Conservation (phyloP, 2,888 invertebrate species). For the Spatulosminthurus flaviceps region DNA sequence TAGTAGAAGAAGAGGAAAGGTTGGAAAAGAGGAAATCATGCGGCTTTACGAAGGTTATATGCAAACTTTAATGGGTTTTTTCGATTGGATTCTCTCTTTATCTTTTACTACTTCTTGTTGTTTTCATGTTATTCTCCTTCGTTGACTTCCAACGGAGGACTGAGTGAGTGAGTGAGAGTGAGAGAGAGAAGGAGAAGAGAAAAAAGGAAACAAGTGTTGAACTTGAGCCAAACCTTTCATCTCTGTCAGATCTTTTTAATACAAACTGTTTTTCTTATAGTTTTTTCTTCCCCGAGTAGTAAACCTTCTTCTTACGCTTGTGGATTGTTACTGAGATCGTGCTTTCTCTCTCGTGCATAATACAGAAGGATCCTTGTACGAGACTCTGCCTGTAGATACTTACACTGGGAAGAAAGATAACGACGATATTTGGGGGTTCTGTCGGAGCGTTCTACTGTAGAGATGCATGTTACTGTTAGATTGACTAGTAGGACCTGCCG, state of each 20-base stretch:
- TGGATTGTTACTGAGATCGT: not conserved
- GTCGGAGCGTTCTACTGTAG: constrained; percentile 4
- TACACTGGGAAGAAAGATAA: not conserved
- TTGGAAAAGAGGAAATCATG: not conserved
- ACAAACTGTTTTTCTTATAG: constrained; percentile 36
- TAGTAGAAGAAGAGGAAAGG: not conserved
- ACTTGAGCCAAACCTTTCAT: constrained; percentile 56
- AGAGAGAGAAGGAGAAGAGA: constrained; percentile 4
- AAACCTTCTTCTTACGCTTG: not conserved
- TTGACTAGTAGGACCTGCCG: too few species aligned
- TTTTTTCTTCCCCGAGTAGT: constrained; percentile 11
- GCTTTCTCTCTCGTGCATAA: not conserved
- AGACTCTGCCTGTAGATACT: too few species aligned
- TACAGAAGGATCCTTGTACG: too few species aligned
- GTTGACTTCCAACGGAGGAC: not conserved
- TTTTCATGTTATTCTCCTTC: constrained; percentile 31
- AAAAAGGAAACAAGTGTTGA: constrained; percentile 51
- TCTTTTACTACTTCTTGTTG: constrained; percentile 18
- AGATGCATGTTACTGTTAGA: not conserved
- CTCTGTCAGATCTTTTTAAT: constrained; percentile 55
- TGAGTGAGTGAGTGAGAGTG: not conserved
- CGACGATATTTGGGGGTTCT: constrained; percentile 1
- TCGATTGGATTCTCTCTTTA: constrained; percentile 39
- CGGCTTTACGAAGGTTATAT: not conserved
- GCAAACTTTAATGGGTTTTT: constrained; percentile 36